phyloP scores from a whole-genome alignment of 2,888 invertebrate genomes.

The Andrena haemorrhoa region DNA sequence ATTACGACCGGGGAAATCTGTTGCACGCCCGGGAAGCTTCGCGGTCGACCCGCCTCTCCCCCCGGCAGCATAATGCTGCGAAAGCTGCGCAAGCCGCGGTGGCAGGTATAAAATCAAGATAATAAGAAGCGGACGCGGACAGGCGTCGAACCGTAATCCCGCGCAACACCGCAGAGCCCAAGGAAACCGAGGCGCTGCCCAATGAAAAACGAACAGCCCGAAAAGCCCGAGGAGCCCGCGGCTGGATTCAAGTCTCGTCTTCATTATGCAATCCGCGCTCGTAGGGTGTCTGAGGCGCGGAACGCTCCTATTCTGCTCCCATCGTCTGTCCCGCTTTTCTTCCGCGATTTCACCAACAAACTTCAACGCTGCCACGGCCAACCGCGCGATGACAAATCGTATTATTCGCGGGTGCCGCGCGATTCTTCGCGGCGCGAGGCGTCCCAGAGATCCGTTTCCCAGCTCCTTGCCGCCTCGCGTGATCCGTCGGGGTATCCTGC shows the following conservation, averaged over 20 bases:
- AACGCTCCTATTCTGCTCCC: neutral
- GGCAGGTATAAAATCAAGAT: slow-evolving; percentile 4
- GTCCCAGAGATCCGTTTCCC: slow-evolving; percentile 3
- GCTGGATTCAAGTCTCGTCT: slow-evolving; percentile 7
- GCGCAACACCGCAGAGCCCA: neutral
- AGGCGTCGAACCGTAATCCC: slow-evolving; percentile 10
- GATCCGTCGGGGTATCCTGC: slow-evolving; percentile 4
- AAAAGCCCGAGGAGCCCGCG: neutral
- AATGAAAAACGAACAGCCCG: slow-evolving; percentile 2
- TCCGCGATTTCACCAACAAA: slow-evolving; percentile 3
- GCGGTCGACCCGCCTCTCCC: neutral
- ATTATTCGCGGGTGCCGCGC: slow-evolving; percentile 18
- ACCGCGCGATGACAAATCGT: slow-evolving; percentile 42
- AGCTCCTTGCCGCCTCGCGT: neutral
- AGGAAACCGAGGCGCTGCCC: neutral
- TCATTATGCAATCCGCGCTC: slow-evolving; percentile 39
- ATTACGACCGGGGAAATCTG: neutral
- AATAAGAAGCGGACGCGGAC: neutral
- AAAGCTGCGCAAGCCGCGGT: neutral
- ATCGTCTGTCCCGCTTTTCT: slow-evolving; percentile 15
- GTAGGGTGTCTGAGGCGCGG: neutral
- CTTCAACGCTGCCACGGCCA: slow-evolving; percentile 9
- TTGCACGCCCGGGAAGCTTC: neutral
- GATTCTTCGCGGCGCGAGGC: neutral
- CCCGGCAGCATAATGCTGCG: neutral